Evolutionary conservation across 2,888 invertebrate species (phyloP).

Genomic region (Dastarcus helophoroides): DNA sequence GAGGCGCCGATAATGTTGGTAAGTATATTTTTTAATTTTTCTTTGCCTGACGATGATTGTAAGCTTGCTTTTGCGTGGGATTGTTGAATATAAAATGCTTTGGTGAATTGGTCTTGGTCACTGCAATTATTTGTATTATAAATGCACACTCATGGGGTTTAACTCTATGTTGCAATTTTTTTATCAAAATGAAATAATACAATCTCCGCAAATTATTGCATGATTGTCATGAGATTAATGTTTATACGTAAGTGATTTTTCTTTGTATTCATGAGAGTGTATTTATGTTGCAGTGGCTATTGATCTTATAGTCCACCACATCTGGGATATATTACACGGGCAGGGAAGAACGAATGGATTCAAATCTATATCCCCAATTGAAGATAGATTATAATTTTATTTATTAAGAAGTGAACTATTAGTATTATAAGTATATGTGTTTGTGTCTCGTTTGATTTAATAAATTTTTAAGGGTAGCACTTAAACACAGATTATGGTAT

Average conservation of each 20-base stretch:
- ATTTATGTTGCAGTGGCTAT: slow-evolving; percentile 91
- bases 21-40: slow-evolving; percentile 31
- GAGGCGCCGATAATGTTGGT: slow-evolving; percentile 97
- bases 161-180: too few relatives aligned
- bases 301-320: slow-evolving; percentile 98
- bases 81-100: too few relatives aligned
- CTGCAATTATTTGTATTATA: too few relatives aligned
- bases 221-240: too few relatives aligned
- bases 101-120: too few relatives aligned
- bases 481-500: background rate
- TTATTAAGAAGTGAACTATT: slow-evolving; percentile 6
- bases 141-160: too few relatives aligned
- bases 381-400: slow-evolving; percentile 3
- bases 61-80: slow-evolving; percentile 3
- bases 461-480: background rate
- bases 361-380: slow-evolving; percentile 17
- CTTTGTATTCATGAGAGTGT: slow-evolving; percentile 34
- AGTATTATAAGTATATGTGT: background rate
- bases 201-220: too few relatives aligned
- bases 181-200: too few relatives aligned
- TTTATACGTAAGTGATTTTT: too few relatives aligned
- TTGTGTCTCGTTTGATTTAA: too few relatives aligned
- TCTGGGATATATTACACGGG: slow-evolving; percentile 83
- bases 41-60: slow-evolving; percentile 3
- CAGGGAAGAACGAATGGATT: slow-evolving; percentile 32